These are phyloP conservation scores for Engraulis encrasicolus DNA, from an alignment of 2,113 vertebrate species.

Conservation along the genomic window DNA sequence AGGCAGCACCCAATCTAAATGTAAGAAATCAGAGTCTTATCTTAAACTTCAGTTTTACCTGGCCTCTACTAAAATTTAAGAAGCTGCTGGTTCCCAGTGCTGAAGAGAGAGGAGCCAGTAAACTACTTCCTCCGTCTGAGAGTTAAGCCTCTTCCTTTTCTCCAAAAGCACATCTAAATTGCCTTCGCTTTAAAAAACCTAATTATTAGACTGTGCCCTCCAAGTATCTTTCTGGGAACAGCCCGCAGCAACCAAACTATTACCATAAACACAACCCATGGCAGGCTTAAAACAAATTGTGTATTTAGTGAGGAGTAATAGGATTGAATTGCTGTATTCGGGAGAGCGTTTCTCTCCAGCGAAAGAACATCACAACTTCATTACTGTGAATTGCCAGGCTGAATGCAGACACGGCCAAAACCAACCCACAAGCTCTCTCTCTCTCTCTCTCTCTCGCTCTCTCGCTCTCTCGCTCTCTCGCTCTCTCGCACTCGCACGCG, in stretches of 20 bases:
- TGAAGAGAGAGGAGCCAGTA: conserved; percentile 59
- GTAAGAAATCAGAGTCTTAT: too few relatives aligned
- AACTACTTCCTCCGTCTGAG: conserved; percentile 72
- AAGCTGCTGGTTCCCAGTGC: too few relatives aligned
- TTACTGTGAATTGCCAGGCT: conserved; percentile 60
- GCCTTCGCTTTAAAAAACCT: conserved; percentile 79
- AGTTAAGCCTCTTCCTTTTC: conserved; percentile 78
- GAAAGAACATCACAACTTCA: conserved; percentile 70
- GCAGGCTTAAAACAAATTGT: conserved; percentile 82
- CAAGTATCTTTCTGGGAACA: conserved; percentile 75
- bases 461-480: too few relatives aligned
- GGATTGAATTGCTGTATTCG: conserved; percentile 77
- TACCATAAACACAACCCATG: conserved; percentile 80
- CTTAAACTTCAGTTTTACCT: too few relatives aligned
- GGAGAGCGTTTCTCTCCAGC: conserved; percentile 63
- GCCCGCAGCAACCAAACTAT: conserved; percentile 72
- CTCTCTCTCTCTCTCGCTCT: too few relatives aligned
- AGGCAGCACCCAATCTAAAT: too few relatives aligned
- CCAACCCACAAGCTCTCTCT: too few relatives aligned
- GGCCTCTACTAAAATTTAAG: too few relatives aligned
- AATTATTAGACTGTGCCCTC: conserved; percentile 81
- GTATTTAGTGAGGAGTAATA: conserved; percentile 81
- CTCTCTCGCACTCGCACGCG: too few relatives aligned
- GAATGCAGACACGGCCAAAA: background rate
- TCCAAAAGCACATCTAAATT: conserved; percentile 79